phyloP scores from a whole-genome alignment of 2,888 invertebrate genomes.

The Orthosia incerta region DNA sequence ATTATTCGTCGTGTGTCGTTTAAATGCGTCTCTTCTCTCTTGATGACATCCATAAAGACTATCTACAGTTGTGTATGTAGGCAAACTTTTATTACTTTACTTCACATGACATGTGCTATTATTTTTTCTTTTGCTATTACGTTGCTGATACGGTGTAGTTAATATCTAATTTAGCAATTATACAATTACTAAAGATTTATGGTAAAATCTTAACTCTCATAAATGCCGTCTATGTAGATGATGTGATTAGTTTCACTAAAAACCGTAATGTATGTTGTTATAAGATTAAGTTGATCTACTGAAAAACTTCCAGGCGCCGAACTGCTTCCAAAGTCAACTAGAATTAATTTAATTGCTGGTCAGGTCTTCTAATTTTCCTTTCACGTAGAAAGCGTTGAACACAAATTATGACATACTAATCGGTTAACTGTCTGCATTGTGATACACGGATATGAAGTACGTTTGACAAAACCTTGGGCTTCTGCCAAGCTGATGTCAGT shows the following conservation, averaged over 20 bases:
- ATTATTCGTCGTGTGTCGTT: constrained; percentile 78
- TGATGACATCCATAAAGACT: constrained; percentile 70
- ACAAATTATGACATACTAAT: constrained; percentile 66
- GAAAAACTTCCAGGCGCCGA: background rate
- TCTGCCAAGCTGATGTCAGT: constrained; percentile 78
- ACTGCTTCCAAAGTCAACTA: background rate
- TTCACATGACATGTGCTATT: constrained; percentile 15
- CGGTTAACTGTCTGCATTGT: constrained; percentile 61
- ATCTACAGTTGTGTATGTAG: constrained; percentile 58
- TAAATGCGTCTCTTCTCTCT: constrained; percentile 73
- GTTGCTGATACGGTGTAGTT: background rate
- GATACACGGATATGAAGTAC: constrained; percentile 64
- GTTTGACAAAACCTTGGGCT: constrained; percentile 80
- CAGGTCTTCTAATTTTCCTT: constrained; percentile 36
- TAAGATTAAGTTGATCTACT: background rate
- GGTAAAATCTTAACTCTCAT: background rate
- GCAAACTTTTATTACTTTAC: constrained; percentile 59
- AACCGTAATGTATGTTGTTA: background rate
- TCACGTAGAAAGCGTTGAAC: constrained; percentile 48
- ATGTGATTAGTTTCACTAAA: background rate
- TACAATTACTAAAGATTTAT: too few relatives aligned
- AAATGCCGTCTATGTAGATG: background rate
- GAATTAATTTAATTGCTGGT: background rate
- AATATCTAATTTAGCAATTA: background rate
- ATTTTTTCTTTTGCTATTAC: background rate